phyloP scores from a whole-genome alignment of 1,140 invertebrate genomes.

The Andrena cerasifolii region DNA sequence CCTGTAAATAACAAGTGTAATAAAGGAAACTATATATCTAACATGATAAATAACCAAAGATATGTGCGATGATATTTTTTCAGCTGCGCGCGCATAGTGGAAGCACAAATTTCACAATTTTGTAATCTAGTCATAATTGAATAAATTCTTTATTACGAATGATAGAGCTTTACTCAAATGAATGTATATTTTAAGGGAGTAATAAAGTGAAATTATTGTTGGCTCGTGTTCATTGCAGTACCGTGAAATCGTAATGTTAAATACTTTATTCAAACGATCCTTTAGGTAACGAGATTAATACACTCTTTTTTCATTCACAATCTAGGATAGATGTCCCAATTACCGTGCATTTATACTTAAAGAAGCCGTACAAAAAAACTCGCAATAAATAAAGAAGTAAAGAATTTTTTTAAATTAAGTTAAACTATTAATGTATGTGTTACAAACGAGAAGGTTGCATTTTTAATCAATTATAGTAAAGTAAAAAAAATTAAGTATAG shows the following conservation, averaged over 20 bases:
- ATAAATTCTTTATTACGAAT: conserved; percentile 10
- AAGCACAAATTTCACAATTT: conserved; percentile 10
- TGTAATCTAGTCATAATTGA: conserved; percentile 26
- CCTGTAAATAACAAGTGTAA: conserved; percentile 41
- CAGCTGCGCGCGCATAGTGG: not conserved
- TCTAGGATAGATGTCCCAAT: too few relatives aligned
- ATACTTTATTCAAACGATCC: not conserved
- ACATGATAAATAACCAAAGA: not conserved
- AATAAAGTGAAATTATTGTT: not conserved
- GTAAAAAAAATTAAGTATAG: not conserved
- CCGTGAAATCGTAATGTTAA: too few relatives aligned
- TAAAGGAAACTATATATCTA: conserved; percentile 14
- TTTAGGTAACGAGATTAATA: not conserved
- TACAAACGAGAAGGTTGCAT: too few relatives aligned
- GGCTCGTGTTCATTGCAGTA: too few relatives aligned
- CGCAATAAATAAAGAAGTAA: too few relatives aligned
- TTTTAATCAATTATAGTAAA: not conserved
- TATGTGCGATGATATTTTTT: conserved; percentile 33
- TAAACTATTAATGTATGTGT: too few relatives aligned
- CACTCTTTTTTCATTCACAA: not conserved
- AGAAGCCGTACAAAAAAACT: too few relatives aligned
- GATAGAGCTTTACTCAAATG: not conserved
- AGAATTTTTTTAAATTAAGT: too few relatives aligned
- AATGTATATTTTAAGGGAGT: not conserved
- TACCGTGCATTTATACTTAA: too few relatives aligned